These are phyloP conservation scores for Campoletis sonorensis DNA, from an alignment of 1,140 invertebrate genomes.

Conservation along the genomic window DNA sequence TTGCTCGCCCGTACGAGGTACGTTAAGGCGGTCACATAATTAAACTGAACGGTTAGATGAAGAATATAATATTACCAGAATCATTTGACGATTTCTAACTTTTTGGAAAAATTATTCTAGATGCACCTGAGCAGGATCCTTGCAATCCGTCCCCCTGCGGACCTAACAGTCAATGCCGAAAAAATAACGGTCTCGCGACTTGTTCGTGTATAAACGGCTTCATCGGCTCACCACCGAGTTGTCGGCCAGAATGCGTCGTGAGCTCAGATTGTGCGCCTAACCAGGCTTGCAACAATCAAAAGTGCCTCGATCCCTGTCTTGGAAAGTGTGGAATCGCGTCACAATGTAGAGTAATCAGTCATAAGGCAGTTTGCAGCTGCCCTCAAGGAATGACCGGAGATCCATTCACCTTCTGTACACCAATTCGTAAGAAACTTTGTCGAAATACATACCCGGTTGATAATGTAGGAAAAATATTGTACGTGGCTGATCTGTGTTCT, in stretches of 20 bases:
- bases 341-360: constrained; percentile 78
- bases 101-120: constrained; percentile 41
- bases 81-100: too few species aligned
- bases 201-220: constrained; percentile 81
- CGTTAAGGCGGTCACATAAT: constrained; percentile 23
- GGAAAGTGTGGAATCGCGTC: constrained; percentile 80
- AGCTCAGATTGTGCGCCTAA: constrained; percentile 81
- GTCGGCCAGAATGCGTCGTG: constrained; percentile 82
- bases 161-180: constrained; percentile 81
- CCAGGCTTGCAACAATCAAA: constrained; percentile 81
- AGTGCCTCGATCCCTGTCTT: constrained; percentile 83
- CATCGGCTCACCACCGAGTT: constrained; percentile 80
- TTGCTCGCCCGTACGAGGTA: constrained; percentile 74
- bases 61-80: too few species aligned
- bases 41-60: too few species aligned
- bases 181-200: constrained; percentile 75
- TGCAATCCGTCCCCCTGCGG: constrained; percentile 81
- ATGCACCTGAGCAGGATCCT: constrained; percentile 76
- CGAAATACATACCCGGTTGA: not conserved
- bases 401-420: constrained; percentile 76
- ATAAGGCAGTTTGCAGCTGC: constrained; percentile 75
- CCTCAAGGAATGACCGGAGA: constrained; percentile 72
- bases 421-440: constrained; percentile 74
- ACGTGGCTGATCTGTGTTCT: not conserved
- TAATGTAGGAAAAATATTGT: not conserved